Percentiles rank a stretch among this genome's conserved stretches.
These are phyloP conservation scores for Orchesella flavescens DNA, from an alignment of 2,888 invertebrate species.

Conservation along the genomic window DNA sequence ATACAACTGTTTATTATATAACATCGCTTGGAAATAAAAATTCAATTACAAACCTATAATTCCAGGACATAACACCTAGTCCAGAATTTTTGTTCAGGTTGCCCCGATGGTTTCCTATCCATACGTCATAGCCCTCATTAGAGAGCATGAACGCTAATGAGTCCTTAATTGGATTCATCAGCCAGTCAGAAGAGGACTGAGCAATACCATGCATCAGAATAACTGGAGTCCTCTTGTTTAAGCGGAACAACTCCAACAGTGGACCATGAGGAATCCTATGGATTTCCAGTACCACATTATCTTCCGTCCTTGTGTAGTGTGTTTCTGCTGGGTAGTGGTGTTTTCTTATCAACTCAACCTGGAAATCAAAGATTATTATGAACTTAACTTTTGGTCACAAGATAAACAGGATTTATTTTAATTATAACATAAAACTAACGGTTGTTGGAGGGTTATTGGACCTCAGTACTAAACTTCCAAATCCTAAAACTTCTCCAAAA, in stretches of 20 bases:
- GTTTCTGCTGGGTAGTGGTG: constrained; percentile 76
- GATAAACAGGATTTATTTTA: too few species aligned
- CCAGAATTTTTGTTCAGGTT: constrained; percentile 33
- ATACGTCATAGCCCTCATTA: constrained; percentile 75
- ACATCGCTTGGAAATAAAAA: not conserved
- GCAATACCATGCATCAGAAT: constrained; percentile 87
- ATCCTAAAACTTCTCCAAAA: constrained; percentile 6
- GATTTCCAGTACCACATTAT: constrained; percentile 76
- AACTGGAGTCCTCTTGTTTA: constrained; percentile 6
- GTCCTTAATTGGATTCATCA: constrained; percentile 80
- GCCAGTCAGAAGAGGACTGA: constrained; percentile 86
- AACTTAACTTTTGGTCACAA: too few species aligned
- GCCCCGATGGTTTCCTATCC: constrained; percentile 74
- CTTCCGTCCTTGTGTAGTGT: constrained; percentile 74
- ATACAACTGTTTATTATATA: too few species aligned
- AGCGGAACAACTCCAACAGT: constrained; percentile 23
- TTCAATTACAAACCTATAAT: constrained; percentile 41
- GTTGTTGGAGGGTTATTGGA: constrained; percentile 28
- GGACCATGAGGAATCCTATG: constrained; percentile 76
- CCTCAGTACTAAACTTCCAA: constrained; percentile 23
- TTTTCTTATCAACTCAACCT: constrained; percentile 74
- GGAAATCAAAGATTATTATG: not conserved
- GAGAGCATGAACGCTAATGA: constrained; percentile 74
- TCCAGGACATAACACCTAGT: constrained; percentile 39
- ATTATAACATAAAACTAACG: constrained; percentile 24